Evolutionary conservation across 1,140 invertebrate species (phyloP), one percentile per base, ranked within the genome.

Genomic region (Brachionus plicatilis): DNA sequence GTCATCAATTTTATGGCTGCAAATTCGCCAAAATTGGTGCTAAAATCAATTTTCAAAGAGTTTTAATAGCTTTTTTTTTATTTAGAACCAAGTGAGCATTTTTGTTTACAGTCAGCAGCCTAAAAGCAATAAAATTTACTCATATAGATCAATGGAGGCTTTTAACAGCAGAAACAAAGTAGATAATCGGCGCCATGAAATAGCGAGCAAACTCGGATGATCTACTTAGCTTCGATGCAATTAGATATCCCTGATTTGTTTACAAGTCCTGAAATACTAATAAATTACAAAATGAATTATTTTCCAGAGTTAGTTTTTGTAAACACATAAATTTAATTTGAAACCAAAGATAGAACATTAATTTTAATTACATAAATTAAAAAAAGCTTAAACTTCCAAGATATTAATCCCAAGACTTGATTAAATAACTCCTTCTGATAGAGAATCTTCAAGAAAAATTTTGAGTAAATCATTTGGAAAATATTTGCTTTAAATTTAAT

Each of bases 21-120:
- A 27, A n/a, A 17, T 60, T 20, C 17, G 53, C 53, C 53, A 60
- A 60, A 43, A 47, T 72, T 72, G 41, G 41, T 72, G 33, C 7
- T 43, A 72, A 72, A 72, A 72, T 72, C 68, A 72, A 72, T 72
- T 72, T 72, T 72, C 68, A 72, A 72, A 72, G 68, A 72, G 68
- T 72, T 72, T 72, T 72, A 43, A 68, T 68, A 7, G 27, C 66
- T 60, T 60, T 60, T 60, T 56, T 53, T 53, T 53, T 14, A 29
- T 29, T 29, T 56, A 20, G 17, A 60, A 20, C 53, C 53, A 60
- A 60, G 53, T 60, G 53, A 60, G 53, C 53, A 60, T 17, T 53
- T 53, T 53, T 60, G 53, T 60, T 60, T 41, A n/a, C 66, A 72
- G 37, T 12, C 68, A 72, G 68, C 37, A 72, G 37, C 20, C 41